A percentile compares a stretch with the other conserved stretches of the same genome.
Conservation (phyloP, 2,797 vertebrate genomes). For the Neoniphon sammara region DNA sequence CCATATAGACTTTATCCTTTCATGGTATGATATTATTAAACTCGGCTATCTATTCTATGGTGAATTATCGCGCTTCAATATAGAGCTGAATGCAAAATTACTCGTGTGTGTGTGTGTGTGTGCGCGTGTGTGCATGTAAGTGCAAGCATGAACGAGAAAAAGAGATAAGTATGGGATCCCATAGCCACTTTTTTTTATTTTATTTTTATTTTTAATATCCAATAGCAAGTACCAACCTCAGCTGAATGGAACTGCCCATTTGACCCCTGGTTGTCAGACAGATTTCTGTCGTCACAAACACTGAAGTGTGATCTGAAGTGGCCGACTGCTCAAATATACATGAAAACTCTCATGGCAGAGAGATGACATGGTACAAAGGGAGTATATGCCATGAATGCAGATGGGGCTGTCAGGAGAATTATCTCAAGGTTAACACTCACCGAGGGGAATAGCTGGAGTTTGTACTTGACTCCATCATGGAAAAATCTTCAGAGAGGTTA, state of each 20-base stretch:
- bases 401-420: conserved; percentile 29
- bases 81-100: not conserved
- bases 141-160: not conserved
- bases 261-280: not conserved
- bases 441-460: conserved; percentile 31
- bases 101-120: not conserved
- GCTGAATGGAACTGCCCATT: not conserved
- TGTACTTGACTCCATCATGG: conserved; percentile 23
- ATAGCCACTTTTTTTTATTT: not conserved
- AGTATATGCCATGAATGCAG: conserved; percentile 28
- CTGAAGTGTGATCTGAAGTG: not conserved
- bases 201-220: not conserved
- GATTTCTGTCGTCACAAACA: not conserved
- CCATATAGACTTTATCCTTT: conserved; percentile 26
- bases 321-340: conserved; percentile 10
- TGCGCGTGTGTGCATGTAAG: not conserved
- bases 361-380: not conserved
- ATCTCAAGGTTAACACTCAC: conserved; percentile 43
- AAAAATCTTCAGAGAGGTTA: conserved; percentile 8
- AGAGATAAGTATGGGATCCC: not conserved
- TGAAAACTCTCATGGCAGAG: conserved; percentile 7
- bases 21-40: conserved; percentile 30
- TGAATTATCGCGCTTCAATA: conserved; percentile 14
- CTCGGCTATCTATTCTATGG: conserved; percentile 1
- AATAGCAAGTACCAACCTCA: no score